Evolutionary conservation across 2,797 vertebrate genomes (phyloP), one percentile per base, ranked within the genome.

Genomic region (Acanthornis magna): DNA sequence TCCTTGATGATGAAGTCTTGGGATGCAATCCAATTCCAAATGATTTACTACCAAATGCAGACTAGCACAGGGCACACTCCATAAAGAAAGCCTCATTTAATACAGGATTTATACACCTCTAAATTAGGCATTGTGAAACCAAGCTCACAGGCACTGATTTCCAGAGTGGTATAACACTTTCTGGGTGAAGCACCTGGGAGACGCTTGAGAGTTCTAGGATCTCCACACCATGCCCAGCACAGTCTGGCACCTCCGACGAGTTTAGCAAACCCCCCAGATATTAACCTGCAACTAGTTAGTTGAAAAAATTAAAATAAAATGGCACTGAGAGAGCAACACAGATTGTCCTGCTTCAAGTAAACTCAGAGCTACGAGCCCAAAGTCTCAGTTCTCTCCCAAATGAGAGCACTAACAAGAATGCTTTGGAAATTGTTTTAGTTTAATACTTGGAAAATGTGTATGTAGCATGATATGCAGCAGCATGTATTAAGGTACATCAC

Each of bases 11-110:
- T 20, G 60, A 74, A 45, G 45, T 30, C 42, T 84, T 55, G 84
- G 94, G 89, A 95, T 87, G 65, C 53, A 74, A 80, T 83, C 68
- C 81, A 93, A 22, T 38, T 83, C 32, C 61, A 67, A 74, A 79
- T 29, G 22, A 54, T 74, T 91, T 77, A 66, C 53, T 68, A 67
- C 74, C 80, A 92, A 93, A 72, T 21, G 53, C 77, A 92, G 74
- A 34, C 32, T 18, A 85, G 42, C 21, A 70, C 9, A 1, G 47
- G 32, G 38, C 43, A 83, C 22, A 27, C n/a, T 85, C 57, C 50
- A 67, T 42, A 61, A 85, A 83, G 57, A 42, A 85, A 87, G 22
- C 4, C 29, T 73, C 72, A 60, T 80, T 63, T 77, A 66, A 71
- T 4, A 40, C 18, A 81, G 48, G 87, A 91, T 85, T 85, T 63